phyloP scores from a whole-genome alignment of 1,140 invertebrate genomes.

The Pogonomyrmex californicus region DNA sequence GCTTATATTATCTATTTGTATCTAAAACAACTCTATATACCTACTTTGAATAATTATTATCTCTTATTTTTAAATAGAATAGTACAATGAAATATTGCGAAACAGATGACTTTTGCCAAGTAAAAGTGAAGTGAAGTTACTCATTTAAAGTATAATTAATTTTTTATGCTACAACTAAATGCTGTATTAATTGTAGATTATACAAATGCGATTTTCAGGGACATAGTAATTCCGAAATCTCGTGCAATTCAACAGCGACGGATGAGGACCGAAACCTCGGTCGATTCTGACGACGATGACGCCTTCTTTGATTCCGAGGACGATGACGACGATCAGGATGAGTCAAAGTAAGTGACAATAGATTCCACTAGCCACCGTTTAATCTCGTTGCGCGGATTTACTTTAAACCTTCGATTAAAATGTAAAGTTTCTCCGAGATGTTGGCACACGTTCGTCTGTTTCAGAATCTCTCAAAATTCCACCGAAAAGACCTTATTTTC shows the following conservation, averaged over 20 bases:
- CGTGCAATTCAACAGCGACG: slow-evolving; percentile 86
- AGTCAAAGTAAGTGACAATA: slow-evolving; percentile 83
- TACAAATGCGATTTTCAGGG: slow-evolving; percentile 84
- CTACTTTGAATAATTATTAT: too few species aligned
- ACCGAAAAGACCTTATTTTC: neutral
- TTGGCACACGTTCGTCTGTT: neutral
- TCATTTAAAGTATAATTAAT: neutral
- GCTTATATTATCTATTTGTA: neutral
- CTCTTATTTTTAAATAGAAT: neutral
- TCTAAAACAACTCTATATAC: neutral
- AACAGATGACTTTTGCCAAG: neutral
- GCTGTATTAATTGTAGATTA: neutral
- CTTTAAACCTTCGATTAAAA: slow-evolving; percentile 20
- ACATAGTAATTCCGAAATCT: slow-evolving; percentile 90
- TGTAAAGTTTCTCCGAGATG: neutral
- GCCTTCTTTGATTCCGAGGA: slow-evolving; percentile 92
- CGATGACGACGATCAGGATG: slow-evolving; percentile 90
- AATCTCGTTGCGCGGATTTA: slow-evolving; percentile 27
- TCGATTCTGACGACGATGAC: slow-evolving; percentile 90
- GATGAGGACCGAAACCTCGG: slow-evolving; percentile 85
- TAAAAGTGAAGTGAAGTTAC: neutral
- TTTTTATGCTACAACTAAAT: neutral
- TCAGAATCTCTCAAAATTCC: neutral
- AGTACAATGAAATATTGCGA: neutral
- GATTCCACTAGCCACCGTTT: neutral